A percentile compares a stretch with the other conserved stretches of the same genome.
phyloP scores from a whole-genome alignment of 2,888 invertebrate genomes.

The Hirtodrosophila histrioides region DNA sequence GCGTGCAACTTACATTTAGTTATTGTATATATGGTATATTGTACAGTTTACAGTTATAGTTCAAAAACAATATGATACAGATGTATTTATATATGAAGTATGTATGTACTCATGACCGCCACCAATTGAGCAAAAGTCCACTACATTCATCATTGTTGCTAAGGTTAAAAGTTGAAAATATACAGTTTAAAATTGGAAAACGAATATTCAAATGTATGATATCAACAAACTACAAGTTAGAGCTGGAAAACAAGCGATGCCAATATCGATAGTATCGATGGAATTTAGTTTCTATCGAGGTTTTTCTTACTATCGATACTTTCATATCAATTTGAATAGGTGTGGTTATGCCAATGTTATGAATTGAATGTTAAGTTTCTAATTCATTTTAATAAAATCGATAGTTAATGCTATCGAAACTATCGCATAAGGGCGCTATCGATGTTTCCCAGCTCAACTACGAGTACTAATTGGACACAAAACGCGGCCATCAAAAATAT shows the following conservation, averaged over 20 bases:
- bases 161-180: background rate
- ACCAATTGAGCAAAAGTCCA: too few species aligned
- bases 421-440: too few species aligned
- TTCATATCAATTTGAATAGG: too few species aligned
- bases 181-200: constrained; percentile 4
- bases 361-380: too few species aligned
- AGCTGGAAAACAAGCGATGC: too few species aligned
- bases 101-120: background rate
- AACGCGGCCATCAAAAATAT: constrained; percentile 51
- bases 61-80: constrained; percentile 14
- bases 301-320: too few species aligned
- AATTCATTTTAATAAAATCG: too few species aligned
- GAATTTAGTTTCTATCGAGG: too few species aligned
- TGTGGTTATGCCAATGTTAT: too few species aligned
- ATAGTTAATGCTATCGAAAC: too few species aligned
- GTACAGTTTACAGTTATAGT: constrained; percentile 25
- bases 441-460: constrained; percentile 5
- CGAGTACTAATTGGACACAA: constrained; percentile 23
- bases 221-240: constrained; percentile 1
- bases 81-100: constrained; percentile 1
- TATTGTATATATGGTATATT: constrained; percentile 23
- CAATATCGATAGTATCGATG: too few species aligned
- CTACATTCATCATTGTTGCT: too few species aligned
- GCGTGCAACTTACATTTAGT: constrained; percentile 57
- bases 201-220: background rate